Percentiles rank a stretch among this genome's conserved stretches.
These are phyloP conservation scores for Aurelia aurita complex sp. Pacific DNA, from an alignment of 30 jellyfish, hydroid and myxozoan genomes.

Conservation along the genomic window DNA sequence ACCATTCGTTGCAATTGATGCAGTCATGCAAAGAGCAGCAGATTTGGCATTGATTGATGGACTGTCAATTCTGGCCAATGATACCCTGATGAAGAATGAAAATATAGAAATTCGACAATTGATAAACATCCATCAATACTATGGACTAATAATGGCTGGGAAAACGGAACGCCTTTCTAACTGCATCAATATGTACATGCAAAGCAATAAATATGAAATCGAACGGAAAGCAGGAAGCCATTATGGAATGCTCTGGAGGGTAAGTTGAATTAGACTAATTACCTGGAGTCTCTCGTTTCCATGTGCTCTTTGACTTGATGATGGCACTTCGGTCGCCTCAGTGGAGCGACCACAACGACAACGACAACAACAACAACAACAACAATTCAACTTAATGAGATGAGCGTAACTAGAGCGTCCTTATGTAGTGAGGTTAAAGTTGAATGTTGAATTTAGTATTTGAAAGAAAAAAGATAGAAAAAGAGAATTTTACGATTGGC, in stretches of 20 bases:
- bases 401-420: too few relatives aligned
- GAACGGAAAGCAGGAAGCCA: slow-evolving; percentile 1
- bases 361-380: too few relatives aligned
- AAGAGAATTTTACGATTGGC: too few relatives aligned
- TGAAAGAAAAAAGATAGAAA: too few relatives aligned
- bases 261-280: background rate
- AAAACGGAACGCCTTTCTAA: slow-evolving; percentile 26
- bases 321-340: too few relatives aligned
- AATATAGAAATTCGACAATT: slow-evolving; percentile 5
- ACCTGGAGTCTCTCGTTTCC: too few relatives aligned
- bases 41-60: slow-evolving; percentile 33
- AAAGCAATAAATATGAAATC: slow-evolving; percentile 26
- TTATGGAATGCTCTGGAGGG: slow-evolving; percentile 13
- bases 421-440: too few relatives aligned
- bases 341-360: too few relatives aligned
- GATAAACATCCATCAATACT: slow-evolving; percentile 12
- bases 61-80: slow-evolving; percentile 15
- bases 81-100: background rate
- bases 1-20: background rate
- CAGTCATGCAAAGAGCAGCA: slow-evolving; percentile 2
- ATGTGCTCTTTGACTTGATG: too few relatives aligned
- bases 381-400: too few relatives aligned
- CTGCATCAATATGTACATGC: slow-evolving; percentile 19
- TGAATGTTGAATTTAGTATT: too few relatives aligned
- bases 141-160: slow-evolving; percentile 30